phyloP scores from a whole-genome alignment of 2,888 invertebrate genomes.

The Laothoe populi region DNA sequence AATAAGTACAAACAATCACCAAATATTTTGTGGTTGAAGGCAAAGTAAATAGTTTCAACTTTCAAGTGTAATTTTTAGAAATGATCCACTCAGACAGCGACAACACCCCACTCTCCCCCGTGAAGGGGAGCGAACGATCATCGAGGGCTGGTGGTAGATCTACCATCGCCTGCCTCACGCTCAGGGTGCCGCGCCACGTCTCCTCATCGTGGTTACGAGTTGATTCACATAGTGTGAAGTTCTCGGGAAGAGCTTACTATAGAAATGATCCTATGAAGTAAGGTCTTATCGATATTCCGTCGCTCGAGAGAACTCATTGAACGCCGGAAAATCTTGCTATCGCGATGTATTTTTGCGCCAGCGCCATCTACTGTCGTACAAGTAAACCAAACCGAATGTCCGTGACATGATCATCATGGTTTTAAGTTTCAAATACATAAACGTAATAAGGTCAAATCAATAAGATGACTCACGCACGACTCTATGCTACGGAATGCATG shows the following conservation, averaged over 20 bases:
- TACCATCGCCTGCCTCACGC: slow-evolving; percentile 41
- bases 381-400: not conserved
- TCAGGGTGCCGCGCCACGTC: slow-evolving; percentile 42
- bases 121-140: no score
- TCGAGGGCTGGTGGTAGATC: no score
- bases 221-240: slow-evolving; percentile 40
- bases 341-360: slow-evolving; percentile 28
- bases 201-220: slow-evolving; percentile 39
- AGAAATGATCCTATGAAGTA: slow-evolving; percentile 51
- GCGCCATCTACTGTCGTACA: slow-evolving; percentile 23
- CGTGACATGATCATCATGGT: no score
- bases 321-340: slow-evolving; percentile 29
- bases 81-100: slow-evolving; percentile 45
- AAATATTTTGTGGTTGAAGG: not conserved
- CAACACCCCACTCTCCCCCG: no score
- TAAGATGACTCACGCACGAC: no score
- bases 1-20: not conserved
- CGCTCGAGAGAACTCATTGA: not conserved
- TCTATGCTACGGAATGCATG: no score
- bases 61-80: no score
- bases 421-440: no score
- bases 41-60: no score
- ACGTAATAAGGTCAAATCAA: no score
- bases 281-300: slow-evolving; percentile 37
- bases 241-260: slow-evolving; percentile 48